Evolutionary conservation across 2,888 invertebrate species (phyloP).

Genomic region (Phragmatobia fuliginosa): DNA sequence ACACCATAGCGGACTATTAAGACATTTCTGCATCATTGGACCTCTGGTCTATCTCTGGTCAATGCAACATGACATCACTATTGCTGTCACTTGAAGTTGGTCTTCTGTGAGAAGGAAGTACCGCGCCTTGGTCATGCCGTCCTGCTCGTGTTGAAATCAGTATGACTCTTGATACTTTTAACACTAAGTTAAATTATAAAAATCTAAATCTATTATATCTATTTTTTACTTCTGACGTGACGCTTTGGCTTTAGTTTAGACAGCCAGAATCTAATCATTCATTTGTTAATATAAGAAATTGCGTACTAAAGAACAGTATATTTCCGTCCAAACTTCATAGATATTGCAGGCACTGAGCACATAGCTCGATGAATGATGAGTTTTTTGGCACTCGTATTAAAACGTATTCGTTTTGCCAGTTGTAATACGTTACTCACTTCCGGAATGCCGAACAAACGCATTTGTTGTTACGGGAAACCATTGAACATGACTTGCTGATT

Average conservation of each 20-base stretch:
- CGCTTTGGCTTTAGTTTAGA: constrained; percentile 38
- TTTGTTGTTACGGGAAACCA: constrained; percentile 16
- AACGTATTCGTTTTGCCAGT: constrained; percentile 23
- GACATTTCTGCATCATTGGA: no score
- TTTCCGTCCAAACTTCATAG: constrained; percentile 33
- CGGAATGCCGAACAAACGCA: constrained; percentile 21
- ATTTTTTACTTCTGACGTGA: constrained; percentile 7
- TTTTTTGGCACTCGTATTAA: constrained; percentile 42
- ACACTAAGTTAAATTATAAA: neutral
- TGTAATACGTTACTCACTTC: constrained; percentile 32
- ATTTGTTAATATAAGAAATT: constrained; percentile 42
- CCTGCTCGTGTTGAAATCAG: no score
- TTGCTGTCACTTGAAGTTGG: no score
- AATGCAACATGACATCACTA: no score
- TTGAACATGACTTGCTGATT: constrained; percentile 31
- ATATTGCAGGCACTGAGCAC: constrained; percentile 35
- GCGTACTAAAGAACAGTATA: constrained; percentile 30
- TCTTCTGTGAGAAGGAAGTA: no score
- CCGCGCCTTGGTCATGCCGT: no score
- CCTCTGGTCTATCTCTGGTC: no score
- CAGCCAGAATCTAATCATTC: constrained; percentile 40
- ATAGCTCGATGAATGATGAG: constrained; percentile 37
- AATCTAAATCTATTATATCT: no score
- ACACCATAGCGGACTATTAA: no score
- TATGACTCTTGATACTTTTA: no score